Percentiles rank a stretch among this genome's conserved stretches.
Evolutionary conservation across 2,113 vertebrate species (phyloP).

Genomic region (Neogobius melanostomus): DNA sequence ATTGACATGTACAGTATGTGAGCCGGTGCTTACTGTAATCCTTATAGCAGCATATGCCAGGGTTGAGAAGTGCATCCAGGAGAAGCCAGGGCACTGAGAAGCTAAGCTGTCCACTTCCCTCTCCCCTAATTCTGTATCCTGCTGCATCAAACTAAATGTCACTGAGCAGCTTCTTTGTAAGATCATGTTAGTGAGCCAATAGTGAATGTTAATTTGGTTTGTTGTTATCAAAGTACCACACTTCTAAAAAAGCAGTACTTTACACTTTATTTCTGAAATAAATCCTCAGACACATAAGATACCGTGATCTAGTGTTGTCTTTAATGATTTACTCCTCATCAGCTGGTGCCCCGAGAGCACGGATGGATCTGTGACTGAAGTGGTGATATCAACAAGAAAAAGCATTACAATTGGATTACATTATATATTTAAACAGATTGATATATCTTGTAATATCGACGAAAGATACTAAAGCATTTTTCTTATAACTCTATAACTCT

Average conservation of each 20-base stretch:
- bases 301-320: slow-evolving; percentile 16
- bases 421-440: too few relatives aligned
- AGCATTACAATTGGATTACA: neutral
- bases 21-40: slow-evolving; percentile 69
- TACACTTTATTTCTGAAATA: slow-evolving; percentile 8
- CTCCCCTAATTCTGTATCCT: slow-evolving; percentile 13
- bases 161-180: slow-evolving; percentile 2
- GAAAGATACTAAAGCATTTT: neutral
- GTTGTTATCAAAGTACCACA: neutral
- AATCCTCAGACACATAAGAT: slow-evolving; percentile 14
- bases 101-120: slow-evolving; percentile 47
- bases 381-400: slow-evolving; percentile 3
- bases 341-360: slow-evolving; percentile 22
- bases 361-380: neutral
- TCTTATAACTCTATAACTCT: neutral
- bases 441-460: neutral
- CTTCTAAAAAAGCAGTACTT: neutral
- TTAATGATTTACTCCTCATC: slow-evolving; percentile 33
- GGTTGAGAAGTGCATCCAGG: slow-evolving; percentile 51
- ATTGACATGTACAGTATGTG: slow-evolving; percentile 31
- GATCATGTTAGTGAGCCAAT: slow-evolving; percentile 2
- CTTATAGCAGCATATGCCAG: slow-evolving; percentile 63
- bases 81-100: slow-evolving; percentile 42
- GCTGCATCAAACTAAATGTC: slow-evolving; percentile 26
- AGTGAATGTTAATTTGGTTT: neutral